Evolutionary conservation across 1,140 invertebrate species (phyloP).

Genomic region (Zaprionus inermis): DNA sequence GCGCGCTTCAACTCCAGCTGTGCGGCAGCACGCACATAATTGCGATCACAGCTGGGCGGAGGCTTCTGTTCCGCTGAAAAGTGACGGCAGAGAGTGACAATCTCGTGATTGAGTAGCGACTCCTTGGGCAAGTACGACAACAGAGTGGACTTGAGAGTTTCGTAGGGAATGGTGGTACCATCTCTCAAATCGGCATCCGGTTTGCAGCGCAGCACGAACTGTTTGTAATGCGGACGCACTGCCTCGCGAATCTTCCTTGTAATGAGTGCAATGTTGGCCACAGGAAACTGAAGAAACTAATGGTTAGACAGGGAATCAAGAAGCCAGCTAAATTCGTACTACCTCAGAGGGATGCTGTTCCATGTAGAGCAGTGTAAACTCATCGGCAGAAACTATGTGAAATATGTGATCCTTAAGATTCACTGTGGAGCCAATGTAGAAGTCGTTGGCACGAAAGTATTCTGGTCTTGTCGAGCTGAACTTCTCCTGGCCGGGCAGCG

Average conservation of each 20-base stretch:
- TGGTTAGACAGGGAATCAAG: not conserved
- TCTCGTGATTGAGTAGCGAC: conserved; percentile 91
- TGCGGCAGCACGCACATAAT: conserved; percentile 86
- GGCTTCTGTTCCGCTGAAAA: conserved; percentile 85
- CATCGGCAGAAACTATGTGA: conserved; percentile 91
- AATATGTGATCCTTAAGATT: conserved; percentile 92
- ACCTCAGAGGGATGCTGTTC: conserved; percentile 91
- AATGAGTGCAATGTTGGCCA: conserved; percentile 88
- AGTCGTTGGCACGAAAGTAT: conserved; percentile 90
- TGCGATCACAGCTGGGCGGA: conserved; percentile 84
- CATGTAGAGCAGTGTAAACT: conserved; percentile 94
- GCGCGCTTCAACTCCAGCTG: conserved; percentile 88
- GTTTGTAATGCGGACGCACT: conserved; percentile 88
- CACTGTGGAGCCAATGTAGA: conserved; percentile 92
- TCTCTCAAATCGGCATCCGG: conserved; percentile 81
- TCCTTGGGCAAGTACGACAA: conserved; percentile 86
- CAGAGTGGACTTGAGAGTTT: conserved; percentile 86
- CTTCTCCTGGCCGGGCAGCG: conserved; percentile 90
- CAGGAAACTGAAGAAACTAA: conserved; percentile 86
- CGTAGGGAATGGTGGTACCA: conserved; percentile 75
- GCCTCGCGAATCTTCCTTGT: conserved; percentile 89
- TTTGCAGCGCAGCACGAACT: conserved; percentile 89
- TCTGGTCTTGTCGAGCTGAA: conserved; percentile 88
- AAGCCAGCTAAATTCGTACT: not conserved
- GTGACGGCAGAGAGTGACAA: conserved; percentile 89